Percentiles rank a stretch among this genome's conserved stretches.
phyloP scores from a whole-genome alignment of 2,797 vertebrate species.

The Muscicapa comitata region DNA sequence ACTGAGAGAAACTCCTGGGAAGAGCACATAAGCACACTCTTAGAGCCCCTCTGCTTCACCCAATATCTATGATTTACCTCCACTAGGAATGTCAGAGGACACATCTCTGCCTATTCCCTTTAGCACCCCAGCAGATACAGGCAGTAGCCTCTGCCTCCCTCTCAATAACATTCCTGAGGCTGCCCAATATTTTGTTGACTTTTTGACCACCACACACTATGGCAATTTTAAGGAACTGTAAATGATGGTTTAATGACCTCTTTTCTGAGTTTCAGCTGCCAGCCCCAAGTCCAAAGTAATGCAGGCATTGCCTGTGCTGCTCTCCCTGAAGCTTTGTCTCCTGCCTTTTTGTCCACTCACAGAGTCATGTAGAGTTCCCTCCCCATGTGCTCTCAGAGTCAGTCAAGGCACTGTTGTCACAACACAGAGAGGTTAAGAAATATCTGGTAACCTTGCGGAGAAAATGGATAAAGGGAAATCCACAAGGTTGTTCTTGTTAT shows the following conservation, averaged over 20 bases:
- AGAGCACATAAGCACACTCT: accelerated
- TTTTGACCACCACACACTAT: not conserved
- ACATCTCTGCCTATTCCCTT: not conserved
- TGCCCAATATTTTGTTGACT: not conserved
- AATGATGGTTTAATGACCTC: not conserved
- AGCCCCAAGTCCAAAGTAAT: accelerated
- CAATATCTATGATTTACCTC: not conserved
- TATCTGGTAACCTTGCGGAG: not conserved
- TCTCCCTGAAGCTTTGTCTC: not conserved
- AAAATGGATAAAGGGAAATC: not conserved
- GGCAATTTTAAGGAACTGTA: not conserved
- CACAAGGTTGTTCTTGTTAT: not conserved
- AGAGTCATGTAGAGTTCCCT: not conserved
- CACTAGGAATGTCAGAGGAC: not conserved
- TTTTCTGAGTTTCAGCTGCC: not conserved
- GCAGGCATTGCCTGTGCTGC: not conserved
- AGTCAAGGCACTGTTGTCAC: not conserved
- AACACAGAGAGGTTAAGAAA: not conserved
- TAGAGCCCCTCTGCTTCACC: not conserved
- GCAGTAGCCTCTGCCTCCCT: not conserved
- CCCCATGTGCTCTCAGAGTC: not conserved
- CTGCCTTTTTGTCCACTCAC: not conserved
- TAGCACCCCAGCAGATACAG: not conserved
- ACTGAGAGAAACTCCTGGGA: not conserved
- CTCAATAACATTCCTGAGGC: not conserved